Conservation (phyloP, 2,113 vertebrate genomes). For the Scomber scombrus region DNA sequence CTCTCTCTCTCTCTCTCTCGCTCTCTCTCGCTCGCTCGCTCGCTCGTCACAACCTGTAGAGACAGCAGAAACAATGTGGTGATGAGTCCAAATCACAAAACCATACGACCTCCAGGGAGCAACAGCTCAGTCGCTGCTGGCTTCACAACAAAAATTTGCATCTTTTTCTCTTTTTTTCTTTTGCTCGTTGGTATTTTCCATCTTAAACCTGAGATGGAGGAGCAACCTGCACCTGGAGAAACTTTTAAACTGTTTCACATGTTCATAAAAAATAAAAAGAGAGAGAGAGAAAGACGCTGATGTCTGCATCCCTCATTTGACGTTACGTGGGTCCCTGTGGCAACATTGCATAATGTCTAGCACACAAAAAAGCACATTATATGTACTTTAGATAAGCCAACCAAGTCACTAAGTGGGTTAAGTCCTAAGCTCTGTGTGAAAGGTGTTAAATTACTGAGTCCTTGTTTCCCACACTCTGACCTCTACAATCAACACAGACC, state of each 20-base stretch:
- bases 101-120: constrained; percentile 63
- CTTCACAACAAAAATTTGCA: constrained; percentile 38
- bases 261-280: constrained; percentile 38
- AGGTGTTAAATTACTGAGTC: background rate
- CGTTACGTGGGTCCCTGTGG: constrained; percentile 4
- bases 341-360: constrained; percentile 31
- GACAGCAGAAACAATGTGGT: constrained; percentile 30
- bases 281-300: constrained; percentile 22
- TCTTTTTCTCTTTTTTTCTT: constrained; percentile 25
- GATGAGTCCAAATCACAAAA: constrained; percentile 62
- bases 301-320: constrained; percentile 47
- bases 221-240: constrained; percentile 60
- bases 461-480: background rate
- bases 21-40: background rate
- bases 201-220: constrained; percentile 42
- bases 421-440: constrained; percentile 10
- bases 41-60: constrained; percentile 44
- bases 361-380: constrained; percentile 21
- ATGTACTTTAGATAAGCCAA: constrained; percentile 8
- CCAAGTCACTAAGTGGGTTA: background rate
- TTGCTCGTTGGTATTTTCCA: constrained; percentile 66
- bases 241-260: constrained; percentile 65
- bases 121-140: constrained; percentile 47
- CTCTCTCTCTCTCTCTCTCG: background rate
- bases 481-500: background rate